Base-by-base conservation (phyloP, 2,888 invertebrate genomes). In the Tethea ocularis region DNA sequence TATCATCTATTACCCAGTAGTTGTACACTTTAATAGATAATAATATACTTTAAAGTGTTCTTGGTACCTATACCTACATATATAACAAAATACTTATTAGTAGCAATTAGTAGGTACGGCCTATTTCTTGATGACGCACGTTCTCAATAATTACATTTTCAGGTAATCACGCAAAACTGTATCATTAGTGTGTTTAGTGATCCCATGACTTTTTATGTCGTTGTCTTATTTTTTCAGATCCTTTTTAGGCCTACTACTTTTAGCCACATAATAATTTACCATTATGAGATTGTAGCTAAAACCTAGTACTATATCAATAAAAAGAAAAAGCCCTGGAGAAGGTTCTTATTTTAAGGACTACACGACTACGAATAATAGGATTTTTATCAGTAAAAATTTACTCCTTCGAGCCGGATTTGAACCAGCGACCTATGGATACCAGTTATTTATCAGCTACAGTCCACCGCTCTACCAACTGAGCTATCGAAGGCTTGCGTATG, bases 321-420 rank as follows among this genome's bases (percentile, higher is more conserved):
- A 2, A 29, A 29, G 1, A 29, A 29, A 29, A 29, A 29, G 0
- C 29, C 1, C 29, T 10, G 4, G n/a, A 29, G 7, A 4, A 7
- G 29, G 6, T 4, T 29, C 7, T 29, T 29, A 29, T 29, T 10
- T 29, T 29, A 29, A 8, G 29, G 29, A 10, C 10, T 29, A 29
- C 29, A 29, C 8, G 10, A 33, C 3, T 33, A 33, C 7, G 33
- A 13, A 33, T 0, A 23, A 51, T 11, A 54, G 0, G 15, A 22
- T 0, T 55, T 55, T 15, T 36, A 22, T 20, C 6, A 17, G 7
- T 24, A 38, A 56, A 58, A 75, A 82, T 76, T 59, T n/a, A 63
- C 29, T 93, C 93, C 93, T 93, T 93, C 93, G 93, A 94, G 91
- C 93, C 93, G 93, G 93, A 93, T 93, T 94, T 94, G 93, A 94